Percentiles rank a stretch among this genome's conserved stretches.
phyloP scores from a whole-genome alignment of 2,888 invertebrate genomes.

The Bellardia bayeri region DNA sequence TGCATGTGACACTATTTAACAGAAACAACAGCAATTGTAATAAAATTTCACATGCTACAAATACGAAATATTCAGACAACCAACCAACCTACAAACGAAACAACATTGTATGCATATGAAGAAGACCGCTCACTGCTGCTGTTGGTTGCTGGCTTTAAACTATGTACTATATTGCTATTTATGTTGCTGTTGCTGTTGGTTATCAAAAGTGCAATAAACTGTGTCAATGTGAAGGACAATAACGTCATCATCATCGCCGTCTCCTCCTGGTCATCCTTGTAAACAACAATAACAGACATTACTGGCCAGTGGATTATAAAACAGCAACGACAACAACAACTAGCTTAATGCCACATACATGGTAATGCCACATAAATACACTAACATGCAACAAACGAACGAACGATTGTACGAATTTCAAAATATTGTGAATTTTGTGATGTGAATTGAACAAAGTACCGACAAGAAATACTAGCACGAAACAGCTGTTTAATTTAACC shows the following conservation, averaged over 20 bases:
- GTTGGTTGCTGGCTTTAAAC: background rate
- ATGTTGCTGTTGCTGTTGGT: constrained; percentile 30
- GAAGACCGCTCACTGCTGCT: constrained; percentile 6
- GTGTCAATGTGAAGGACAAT: constrained; percentile 72
- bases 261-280: constrained; percentile 39
- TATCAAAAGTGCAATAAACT: constrained; percentile 69
- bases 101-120: background rate
- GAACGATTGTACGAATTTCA: background rate
- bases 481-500: constrained; percentile 59
- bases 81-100: constrained; percentile 6
- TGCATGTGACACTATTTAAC: constrained; percentile 9
- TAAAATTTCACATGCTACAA: constrained; percentile 43
- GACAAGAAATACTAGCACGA: constrained; percentile 50
- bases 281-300: background rate
- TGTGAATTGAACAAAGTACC: constrained; percentile 41
- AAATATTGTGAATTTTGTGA: background rate
- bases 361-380: background rate
- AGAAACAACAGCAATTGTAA: constrained; percentile 9
- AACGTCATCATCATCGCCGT: constrained; percentile 50
- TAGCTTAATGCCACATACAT: constrained; percentile 31
- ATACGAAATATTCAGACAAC: constrained; percentile 14
- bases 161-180: too few relatives aligned
- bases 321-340: constrained; percentile 37
- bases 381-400: background rate
- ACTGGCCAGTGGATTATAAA: constrained; percentile 43